A percentile compares a stretch with the other conserved stretches of the same genome.
phyloP scores from a whole-genome alignment of 2,113 vertebrate genomes.

The Hippoglossus stenolepis region DNA sequence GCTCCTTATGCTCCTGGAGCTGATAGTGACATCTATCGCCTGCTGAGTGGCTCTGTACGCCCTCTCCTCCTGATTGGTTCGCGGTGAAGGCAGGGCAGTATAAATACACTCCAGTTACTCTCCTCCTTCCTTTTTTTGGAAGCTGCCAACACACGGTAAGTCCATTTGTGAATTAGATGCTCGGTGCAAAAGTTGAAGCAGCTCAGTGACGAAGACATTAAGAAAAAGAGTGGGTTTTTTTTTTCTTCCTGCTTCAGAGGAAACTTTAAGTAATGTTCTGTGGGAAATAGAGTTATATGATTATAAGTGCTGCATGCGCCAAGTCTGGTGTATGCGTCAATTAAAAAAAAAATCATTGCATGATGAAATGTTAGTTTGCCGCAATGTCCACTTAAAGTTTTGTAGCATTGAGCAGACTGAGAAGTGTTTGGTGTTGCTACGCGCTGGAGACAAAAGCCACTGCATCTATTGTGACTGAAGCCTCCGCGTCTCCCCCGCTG shows the following conservation, averaged over 20 bases:
- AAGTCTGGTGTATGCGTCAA: neutral
- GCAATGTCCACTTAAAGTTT: no score
- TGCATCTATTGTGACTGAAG: neutral
- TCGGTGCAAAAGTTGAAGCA: neutral
- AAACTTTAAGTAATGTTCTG: no score
- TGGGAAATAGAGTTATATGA: no score
- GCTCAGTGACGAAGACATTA: neutral
- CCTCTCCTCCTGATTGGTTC: constrained; percentile 75
- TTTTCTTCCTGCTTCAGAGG: no score
- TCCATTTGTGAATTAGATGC: neutral
- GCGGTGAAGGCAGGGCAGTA: constrained; percentile 73
- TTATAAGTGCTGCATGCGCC: no score
- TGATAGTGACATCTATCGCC: neutral
- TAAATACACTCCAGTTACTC: constrained; percentile 56
- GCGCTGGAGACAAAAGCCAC: neutral
- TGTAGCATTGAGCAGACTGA: neutral
- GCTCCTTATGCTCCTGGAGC: neutral
- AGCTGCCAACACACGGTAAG: constrained; percentile 49
- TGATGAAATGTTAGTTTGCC: neutral
- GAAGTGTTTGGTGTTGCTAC: neutral
- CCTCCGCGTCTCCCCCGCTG: neutral
- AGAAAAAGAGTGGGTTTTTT: no score
- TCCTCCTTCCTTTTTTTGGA: constrained; percentile 44
- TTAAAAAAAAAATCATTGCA: neutral
- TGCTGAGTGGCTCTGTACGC: constrained; percentile 14